Base-by-base conservation (phyloP, 2,797 vertebrate species). In the Sebastes kiyomatsui region DNA sequence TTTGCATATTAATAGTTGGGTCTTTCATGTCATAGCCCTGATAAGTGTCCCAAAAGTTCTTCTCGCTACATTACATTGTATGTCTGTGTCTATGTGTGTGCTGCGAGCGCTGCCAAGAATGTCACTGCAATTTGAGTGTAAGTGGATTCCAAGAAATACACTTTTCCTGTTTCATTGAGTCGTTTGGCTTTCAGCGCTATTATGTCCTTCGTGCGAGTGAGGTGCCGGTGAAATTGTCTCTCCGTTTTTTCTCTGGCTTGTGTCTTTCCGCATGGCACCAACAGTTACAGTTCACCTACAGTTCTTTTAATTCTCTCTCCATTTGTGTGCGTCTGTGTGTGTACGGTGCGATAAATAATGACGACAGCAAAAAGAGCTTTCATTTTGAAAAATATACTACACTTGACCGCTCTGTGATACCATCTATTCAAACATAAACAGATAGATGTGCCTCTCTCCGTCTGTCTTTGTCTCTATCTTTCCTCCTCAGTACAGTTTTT, bases 81-180 rank as follows among this genome's bases (percentile, higher is more conserved):
- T 90, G 16, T 88, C 38, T 42, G 14, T 42, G 6, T 28, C 27
- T 28, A 42, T 42, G 83, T 73, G 77, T 55, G 85, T 56, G 77
- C 79, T 7, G 54, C 35, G 9, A 46, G 54, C 79, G 27, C 78
- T 92, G 93, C 93, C 93, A 94, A 93, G 91, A 94, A 93, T 89
- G 91, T 89, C 85, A 73, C 89, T 92, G 91, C 93, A 94, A 94
- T 93, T 92, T 92, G 80, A 90, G 83, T 67, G 85, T 81, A 90
- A 91, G 91, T 87, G 85, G 86, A 91, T 92, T 94, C 91, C 90
- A 93, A 94, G 91, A 94, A 94, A 91, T 88, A 92, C 90, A 91
- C 86, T 92, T 93, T 93, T 91, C 87, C 88, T 87, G 88, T 93
- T 93, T 93, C 87, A 88, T 82, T 80, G 87, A 89, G 87, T 89